Base-by-base conservation (phyloP, 1,140 invertebrate genomes). In the Drosophila persimilis region DNA sequence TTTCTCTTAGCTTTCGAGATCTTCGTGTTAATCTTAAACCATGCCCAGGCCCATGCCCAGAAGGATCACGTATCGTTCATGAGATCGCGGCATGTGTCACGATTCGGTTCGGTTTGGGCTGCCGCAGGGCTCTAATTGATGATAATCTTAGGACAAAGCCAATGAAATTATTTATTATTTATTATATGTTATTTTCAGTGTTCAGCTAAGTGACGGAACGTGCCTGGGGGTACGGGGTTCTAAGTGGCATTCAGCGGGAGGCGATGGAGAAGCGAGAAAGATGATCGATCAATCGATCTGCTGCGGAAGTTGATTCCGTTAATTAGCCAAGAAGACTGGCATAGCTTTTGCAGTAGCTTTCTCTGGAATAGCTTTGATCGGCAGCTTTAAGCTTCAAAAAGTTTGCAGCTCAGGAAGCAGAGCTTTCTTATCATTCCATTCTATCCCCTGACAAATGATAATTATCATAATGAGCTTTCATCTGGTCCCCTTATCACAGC, bases 51-150 rank as follows among this genome's bases (percentile, higher is more conserved):
- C 17, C 31, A 53, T 71, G 53, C 47, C 65, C 67, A 52, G 65
- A 29, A 71, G 67, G 67, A 71, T 71, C 67, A 71, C 65, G 67
- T 46, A 41, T 41, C 13, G 51, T 24, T 22, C 67, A 71, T 70
- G 54, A 55, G 41, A 39, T 59, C 20, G 43, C 47, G 43, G 61
- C 71, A 74, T 74, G 71, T 54, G 29, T 71, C 71, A 56, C 71
- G 44, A 73, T 55, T 15, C 43, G 54, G 13, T 26, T 5, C 7
- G 22, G 24, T 15, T 56, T 56, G 15, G 39, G 22, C 22, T 47
- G 8, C 31, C 53, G 70, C 26, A 50, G 47, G 54, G 59, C 48
- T 45, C 61, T 43, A 74, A 74, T 52, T 57, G 48, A 20, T 26
- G 31, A 22, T 64, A 46, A 64, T 41, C 43, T 6, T 48, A 11